phyloP scores from a whole-genome alignment of 2,888 invertebrate genomes.

The Drosophila kuntzei region DNA sequence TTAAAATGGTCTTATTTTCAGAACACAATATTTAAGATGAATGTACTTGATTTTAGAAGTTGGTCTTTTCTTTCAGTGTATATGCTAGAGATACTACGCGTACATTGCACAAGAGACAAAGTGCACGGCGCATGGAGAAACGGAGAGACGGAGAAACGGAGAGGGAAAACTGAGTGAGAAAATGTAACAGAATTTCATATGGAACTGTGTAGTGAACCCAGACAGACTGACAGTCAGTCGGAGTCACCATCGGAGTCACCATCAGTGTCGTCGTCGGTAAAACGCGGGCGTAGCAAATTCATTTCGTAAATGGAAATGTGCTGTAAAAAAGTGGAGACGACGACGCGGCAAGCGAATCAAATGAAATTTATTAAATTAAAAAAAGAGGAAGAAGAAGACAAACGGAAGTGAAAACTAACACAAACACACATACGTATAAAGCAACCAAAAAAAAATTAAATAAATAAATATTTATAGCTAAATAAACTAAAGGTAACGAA shows the following conservation, averaged over 20 bases:
- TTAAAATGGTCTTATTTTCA: no score
- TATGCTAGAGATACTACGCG: slow-evolving; percentile 21
- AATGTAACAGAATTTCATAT: slow-evolving; percentile 61
- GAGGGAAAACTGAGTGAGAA: slow-evolving; percentile 20
- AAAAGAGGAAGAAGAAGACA: slow-evolving; percentile 24
- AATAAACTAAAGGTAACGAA: slow-evolving; percentile 68
- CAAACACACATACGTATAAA: slow-evolving; percentile 21
- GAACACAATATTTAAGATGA: no score
- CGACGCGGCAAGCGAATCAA: slow-evolving; percentile 55
- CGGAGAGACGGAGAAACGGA: slow-evolving; percentile 26
- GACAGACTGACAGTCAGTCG: slow-evolving; percentile 59
- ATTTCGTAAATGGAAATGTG: slow-evolving; percentile 71
- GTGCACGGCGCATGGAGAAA: slow-evolving; percentile 73
- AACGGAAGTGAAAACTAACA: slow-evolving; percentile 72
- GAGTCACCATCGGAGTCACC: slow-evolving; percentile 42
- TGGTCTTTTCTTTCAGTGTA: no score
- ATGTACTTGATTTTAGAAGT: no score
- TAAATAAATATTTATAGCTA: slow-evolving; percentile 20
- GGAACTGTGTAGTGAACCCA: slow-evolving; percentile 51
- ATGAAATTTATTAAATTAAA: slow-evolving; percentile 78
- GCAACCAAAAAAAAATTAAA: no score
- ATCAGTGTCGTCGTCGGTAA: slow-evolving; percentile 50
- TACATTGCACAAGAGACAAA: slow-evolving; percentile 66
- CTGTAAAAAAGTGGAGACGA: slow-evolving; percentile 26
- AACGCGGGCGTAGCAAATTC: slow-evolving; percentile 63